These are phyloP conservation scores for Pelecanus crispus DNA, from an alignment of 2,113 vertebrate species.

Conservation along the genomic window DNA sequence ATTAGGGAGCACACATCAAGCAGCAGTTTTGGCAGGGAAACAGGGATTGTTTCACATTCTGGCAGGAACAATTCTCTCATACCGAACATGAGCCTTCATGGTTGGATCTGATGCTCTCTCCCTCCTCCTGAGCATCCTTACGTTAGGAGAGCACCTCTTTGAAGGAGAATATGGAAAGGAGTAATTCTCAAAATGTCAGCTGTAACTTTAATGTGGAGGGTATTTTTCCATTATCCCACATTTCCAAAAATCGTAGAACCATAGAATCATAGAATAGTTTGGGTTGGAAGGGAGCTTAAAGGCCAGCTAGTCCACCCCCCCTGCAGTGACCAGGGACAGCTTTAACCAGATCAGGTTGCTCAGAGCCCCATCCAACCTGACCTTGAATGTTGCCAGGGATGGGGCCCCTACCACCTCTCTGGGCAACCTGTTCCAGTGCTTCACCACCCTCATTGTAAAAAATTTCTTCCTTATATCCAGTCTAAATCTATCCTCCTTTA, in stretches of 20 bases:
- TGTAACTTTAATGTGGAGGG: not conserved
- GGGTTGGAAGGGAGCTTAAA: too few species aligned
- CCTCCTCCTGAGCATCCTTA: not conserved
- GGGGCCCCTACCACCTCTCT: too few species aligned
- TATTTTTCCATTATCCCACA: not conserved
- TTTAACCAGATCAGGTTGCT: too few species aligned
- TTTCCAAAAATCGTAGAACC: not conserved
- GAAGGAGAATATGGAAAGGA: not conserved
- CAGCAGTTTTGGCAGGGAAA: conserved; percentile 24
- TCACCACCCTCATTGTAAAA: too few species aligned
- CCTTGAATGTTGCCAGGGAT: too few species aligned
- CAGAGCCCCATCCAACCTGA: too few species aligned
- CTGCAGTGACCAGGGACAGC: too few species aligned
- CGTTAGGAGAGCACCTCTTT: not conserved
- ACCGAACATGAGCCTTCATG: not conserved
- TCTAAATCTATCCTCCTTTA: too few species aligned
- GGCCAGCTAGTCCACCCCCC: too few species aligned
- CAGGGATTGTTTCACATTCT: conserved; percentile 41
- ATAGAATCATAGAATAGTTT: too few species aligned
- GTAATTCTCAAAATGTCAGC: not conserved
- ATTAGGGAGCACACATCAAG: conserved; percentile 36
- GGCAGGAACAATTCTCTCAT: not conserved
- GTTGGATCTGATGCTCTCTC: not conserved
- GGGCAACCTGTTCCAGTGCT: too few species aligned
- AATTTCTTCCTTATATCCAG: too few species aligned